Percentiles rank a stretch among this genome's conserved stretches.
Conservation (phyloP, 1,140 invertebrate genomes). For the Frieseomelitta varia region DNA sequence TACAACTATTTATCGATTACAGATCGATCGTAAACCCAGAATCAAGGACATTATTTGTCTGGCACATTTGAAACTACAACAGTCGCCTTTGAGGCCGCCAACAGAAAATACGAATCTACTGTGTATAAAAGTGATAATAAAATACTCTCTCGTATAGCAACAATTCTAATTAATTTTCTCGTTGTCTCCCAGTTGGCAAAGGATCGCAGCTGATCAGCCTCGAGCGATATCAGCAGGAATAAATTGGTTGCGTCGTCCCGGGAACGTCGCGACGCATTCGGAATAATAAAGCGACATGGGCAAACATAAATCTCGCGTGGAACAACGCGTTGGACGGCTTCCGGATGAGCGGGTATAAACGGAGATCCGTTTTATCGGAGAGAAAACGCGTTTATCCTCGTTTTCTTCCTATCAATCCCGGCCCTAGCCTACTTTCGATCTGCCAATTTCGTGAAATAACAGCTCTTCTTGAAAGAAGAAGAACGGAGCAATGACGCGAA, state of each 20-base stretch:
- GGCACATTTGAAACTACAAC: too few species aligned
- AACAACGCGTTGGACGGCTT: neutral
- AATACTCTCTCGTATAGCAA: too few species aligned
- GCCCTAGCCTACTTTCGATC: too few species aligned
- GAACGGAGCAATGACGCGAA: too few species aligned
- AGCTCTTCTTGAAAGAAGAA: neutral
- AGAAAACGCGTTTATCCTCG: neutral
- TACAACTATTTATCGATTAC: too few species aligned
- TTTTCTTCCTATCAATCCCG: neutral
- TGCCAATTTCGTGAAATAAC: neutral
- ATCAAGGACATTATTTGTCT: too few species aligned
- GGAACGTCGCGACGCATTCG: neutral
- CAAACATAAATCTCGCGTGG: conserved; percentile 4
- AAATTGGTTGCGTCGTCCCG: conserved; percentile 19
- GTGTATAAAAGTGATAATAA: too few species aligned
- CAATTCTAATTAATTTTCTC: conserved; percentile 1
- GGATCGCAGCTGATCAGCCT: neutral
- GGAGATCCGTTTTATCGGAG: conserved; percentile 9
- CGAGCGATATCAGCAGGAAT: conserved; percentile 5
- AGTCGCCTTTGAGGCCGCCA: too few species aligned
- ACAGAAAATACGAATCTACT: too few species aligned
- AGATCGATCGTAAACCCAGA: too few species aligned
- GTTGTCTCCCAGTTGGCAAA: neutral
- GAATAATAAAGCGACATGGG: conserved; percentile 14
- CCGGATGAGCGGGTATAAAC: neutral